Evolutionary conservation across 2,113 vertebrate genomes (phyloP).

Genomic region (Okapia johnstoni): DNA sequence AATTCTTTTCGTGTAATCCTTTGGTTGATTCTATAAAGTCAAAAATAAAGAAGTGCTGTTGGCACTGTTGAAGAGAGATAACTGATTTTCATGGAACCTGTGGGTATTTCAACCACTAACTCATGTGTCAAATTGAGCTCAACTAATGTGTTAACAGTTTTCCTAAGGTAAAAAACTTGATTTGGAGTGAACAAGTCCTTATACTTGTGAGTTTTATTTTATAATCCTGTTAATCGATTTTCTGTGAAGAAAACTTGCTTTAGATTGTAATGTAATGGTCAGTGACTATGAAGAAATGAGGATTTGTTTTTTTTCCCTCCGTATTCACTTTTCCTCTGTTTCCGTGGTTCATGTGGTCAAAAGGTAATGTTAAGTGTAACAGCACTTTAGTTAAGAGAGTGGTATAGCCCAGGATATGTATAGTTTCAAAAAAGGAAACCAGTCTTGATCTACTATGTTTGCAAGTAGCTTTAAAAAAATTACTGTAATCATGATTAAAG

Average conservation of each 20-base stretch:
- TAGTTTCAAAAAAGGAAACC: neutral
- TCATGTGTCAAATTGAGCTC: neutral
- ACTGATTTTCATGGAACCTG: neutral
- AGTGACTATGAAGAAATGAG: neutral
- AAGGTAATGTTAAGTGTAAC: neutral
- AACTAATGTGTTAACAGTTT: neutral
- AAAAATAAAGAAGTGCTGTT: neutral
- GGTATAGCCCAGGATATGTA: neutral
- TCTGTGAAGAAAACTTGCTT: neutral
- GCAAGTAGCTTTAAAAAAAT: neutral
- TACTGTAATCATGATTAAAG: neutral
- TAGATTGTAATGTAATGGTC: neutral
- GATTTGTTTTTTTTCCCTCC: neutral
- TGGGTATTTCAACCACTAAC: neutral
- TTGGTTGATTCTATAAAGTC: neutral
- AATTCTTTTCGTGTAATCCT: constrained; percentile 42
- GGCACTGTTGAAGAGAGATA: neutral
- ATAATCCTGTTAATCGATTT: neutral
- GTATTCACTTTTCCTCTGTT: neutral
- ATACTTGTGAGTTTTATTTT: neutral
- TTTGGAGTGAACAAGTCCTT: neutral
- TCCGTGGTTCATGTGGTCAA: neutral
- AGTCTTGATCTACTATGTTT: neutral
- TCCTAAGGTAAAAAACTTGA: neutral
- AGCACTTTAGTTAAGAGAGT: neutral